Evolutionary conservation across 2,888 invertebrate genomes (phyloP).

Genomic region (Nipponacmea schrenckii): DNA sequence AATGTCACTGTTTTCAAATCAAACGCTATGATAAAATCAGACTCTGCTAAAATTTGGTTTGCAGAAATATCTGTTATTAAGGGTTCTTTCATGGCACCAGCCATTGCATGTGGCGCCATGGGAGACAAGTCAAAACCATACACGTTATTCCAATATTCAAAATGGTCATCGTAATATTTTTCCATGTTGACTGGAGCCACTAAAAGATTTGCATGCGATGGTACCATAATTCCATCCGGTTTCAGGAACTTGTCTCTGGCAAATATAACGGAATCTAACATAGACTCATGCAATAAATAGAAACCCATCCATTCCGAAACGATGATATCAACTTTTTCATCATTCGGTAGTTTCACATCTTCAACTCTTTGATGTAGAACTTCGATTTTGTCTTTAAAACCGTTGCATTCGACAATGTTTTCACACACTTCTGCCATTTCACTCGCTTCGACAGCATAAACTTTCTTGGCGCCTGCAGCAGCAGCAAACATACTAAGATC

Average conservation of each 20-base stretch:
- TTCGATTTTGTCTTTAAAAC: constrained; percentile 48
- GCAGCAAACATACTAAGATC: constrained; percentile 65
- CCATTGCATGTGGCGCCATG: constrained; percentile 39
- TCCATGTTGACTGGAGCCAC: constrained; percentile 61
- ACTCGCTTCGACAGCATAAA: constrained; percentile 65
- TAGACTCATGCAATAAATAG: constrained; percentile 66
- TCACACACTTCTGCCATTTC: constrained; percentile 50
- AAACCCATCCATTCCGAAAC: constrained; percentile 69
- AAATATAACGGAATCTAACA: constrained; percentile 62
- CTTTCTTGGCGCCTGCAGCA: constrained; percentile 61
- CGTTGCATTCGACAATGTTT: constrained; percentile 57
- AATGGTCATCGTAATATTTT: constrained; percentile 50
- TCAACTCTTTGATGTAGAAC: constrained; percentile 60
- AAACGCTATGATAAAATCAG: constrained; percentile 47
- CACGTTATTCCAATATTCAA: constrained; percentile 61
- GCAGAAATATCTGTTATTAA: constrained; percentile 45
- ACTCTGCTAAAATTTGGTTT: constrained; percentile 48
- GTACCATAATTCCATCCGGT: constrained; percentile 58
- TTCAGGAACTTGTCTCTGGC: constrained; percentile 63
- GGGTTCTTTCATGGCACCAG: constrained; percentile 46
- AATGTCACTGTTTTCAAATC: constrained; percentile 55
- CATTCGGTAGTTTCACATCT: constrained; percentile 54
- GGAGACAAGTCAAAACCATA: constrained; percentile 65
- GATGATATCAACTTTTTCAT: constrained; percentile 60
- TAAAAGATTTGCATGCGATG: constrained; percentile 57